Evolutionary conservation across 2,888 invertebrate genomes (phyloP).

Genomic region (Fragum fragum): DNA sequence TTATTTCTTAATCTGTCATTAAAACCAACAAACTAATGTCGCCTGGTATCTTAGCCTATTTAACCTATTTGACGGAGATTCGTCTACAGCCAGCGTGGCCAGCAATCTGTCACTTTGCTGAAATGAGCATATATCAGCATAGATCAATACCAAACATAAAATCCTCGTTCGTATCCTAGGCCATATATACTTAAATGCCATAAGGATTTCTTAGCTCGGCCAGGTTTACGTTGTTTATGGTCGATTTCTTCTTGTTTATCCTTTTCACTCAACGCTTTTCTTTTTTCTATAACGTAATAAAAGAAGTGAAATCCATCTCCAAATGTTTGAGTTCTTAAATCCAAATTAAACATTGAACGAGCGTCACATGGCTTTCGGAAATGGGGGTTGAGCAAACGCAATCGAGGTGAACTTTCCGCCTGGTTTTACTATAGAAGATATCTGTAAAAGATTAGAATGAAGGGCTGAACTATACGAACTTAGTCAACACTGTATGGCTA

Average conservation of each 20-base stretch:
- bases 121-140: not conserved
- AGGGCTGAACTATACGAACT: too few species aligned
- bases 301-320: slow-evolving; percentile 64
- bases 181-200: not conserved
- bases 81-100: too few species aligned
- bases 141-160: slow-evolving; percentile 23
- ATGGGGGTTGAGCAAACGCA: slow-evolving; percentile 66
- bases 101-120: too few species aligned
- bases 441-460: slow-evolving; percentile 55
- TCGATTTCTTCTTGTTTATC: slow-evolving; percentile 54
- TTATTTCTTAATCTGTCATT: too few species aligned
- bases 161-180: slow-evolving; percentile 23
- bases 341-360: slow-evolving; percentile 53
- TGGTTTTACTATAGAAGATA: slow-evolving; percentile 48
- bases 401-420: slow-evolving; percentile 68
- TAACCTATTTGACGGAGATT: too few species aligned
- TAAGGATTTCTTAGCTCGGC: not conserved
- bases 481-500: too few species aligned
- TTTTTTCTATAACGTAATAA: slow-evolving; percentile 65
- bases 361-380: slow-evolving; percentile 62
- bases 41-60: too few species aligned
- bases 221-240: slow-evolving; percentile 16
- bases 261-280: slow-evolving; percentile 46
- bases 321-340: slow-evolving; percentile 49
- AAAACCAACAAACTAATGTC: too few species aligned